Conservation (phyloP, 2,797 vertebrate species). For the Anolis apletophallus region DNA sequence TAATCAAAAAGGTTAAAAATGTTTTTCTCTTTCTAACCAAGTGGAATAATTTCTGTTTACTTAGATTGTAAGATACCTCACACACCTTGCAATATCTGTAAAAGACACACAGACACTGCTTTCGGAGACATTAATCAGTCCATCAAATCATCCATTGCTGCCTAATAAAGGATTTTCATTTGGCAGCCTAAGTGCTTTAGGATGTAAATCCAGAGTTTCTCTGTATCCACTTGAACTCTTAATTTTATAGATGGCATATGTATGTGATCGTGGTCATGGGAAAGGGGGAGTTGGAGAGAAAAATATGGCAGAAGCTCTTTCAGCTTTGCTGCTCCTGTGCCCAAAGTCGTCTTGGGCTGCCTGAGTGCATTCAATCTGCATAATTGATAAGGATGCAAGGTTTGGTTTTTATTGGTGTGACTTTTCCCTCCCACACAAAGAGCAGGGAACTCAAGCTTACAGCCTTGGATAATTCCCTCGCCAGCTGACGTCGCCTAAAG, state of each 20-base stretch:
- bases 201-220: background rate
- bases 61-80: background rate
- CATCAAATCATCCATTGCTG: background rate
- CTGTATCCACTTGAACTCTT: background rate
- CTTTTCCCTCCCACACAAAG: background rate
- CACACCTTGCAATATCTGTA: background rate
- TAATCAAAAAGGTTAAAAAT: background rate
- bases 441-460: background rate
- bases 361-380: background rate
- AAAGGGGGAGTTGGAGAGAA: background rate
- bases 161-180: background rate
- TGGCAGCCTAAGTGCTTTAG: background rate
- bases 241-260: background rate
- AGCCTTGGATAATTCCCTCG: background rate
- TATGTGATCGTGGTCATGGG: background rate
- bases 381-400: background rate
- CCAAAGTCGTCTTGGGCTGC: background rate
- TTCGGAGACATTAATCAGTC: conserved; percentile 3
- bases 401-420: background rate
- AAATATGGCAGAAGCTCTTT: background rate
- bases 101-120: background rate
- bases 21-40: background rate
- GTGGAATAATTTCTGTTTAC: background rate
- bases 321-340: background rate
- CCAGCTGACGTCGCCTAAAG: background rate